Base-by-base conservation (phyloP, 2,888 invertebrate species). In the Zaprionus lineosus region DNA sequence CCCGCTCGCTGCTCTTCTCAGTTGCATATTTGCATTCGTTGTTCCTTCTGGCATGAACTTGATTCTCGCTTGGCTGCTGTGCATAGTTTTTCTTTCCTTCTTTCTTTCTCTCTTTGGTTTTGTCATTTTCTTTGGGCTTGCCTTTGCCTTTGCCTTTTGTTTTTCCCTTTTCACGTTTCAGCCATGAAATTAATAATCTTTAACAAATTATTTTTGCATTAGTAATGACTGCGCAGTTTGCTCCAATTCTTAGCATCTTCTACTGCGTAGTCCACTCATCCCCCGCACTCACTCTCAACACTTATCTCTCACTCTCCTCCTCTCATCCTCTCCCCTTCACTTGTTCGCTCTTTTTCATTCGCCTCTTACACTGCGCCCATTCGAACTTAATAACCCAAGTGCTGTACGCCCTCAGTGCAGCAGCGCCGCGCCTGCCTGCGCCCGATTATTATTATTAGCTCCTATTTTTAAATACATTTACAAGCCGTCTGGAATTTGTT, bases 401-500 rank as follows among this genome's bases (percentile, higher is more conserved):
- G n/a, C n/a, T n/a, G 43, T 50, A 52, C 59, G 72, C 75, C 72
- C 72, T 66, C 67, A 52, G 55, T 68, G 60, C 60, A 68, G 15
- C 58, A 29, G 14, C 41, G 19, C 40, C 65, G 50, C 63, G 63
- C 48, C 41, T 53, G 40, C 52, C 31, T 29, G 46, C 26, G n/a
- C n/a, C 39, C 55, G 72, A 62, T 74, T 73, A 65, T 76, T 73
- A 73, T 21, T 21, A 37, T 60, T 46, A 18, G 43, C 36, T 48
- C 28, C 77, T 81, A 77, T 81, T 71, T 73, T 77, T 77, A 74
- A 77, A 77, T 53, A 62, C 46, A 70, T 75, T 71, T 74, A 74
- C 70, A 66, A 77, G 62, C 62, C 39, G 34, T 66, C 55, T 70
- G 74, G 82, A 77, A 77, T 76, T 67, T 52, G 59, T 72, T 46